Conservation (phyloP, 2,888 invertebrate genomes). For the Synanthedon tipuliformis region DNA sequence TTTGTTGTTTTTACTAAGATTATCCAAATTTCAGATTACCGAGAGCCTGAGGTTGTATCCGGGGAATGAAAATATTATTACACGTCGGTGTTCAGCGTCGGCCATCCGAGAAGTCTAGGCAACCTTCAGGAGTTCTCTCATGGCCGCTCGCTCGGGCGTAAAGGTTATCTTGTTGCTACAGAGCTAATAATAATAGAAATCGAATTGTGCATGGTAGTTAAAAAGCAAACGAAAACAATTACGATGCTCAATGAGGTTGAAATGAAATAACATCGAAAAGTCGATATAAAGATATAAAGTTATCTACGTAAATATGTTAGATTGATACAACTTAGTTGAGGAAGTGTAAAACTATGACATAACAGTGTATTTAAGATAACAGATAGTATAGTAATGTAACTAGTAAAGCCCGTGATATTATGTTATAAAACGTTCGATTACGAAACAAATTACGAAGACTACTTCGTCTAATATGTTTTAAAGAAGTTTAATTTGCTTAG, state of each 20-base stretch:
- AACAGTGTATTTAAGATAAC: too few species aligned
- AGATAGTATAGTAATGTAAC: too few species aligned
- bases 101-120: constrained; percentile 31
- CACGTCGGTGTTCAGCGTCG: constrained; percentile 6
- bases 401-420: too few species aligned
- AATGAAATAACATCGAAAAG: too few species aligned
- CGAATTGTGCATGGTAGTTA: background rate
- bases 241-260: background rate
- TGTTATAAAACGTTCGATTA: too few species aligned
- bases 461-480: too few species aligned
- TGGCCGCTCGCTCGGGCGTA: constrained; percentile 53
- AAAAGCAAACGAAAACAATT: background rate
- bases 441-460: too few species aligned
- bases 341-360: too few species aligned
- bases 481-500: too few species aligned
- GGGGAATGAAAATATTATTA: background rate
- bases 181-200: background rate
- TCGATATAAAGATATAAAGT: too few species aligned
- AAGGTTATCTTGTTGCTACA: constrained; percentile 35
- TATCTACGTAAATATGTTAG: too few species aligned
- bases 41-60: background rate
- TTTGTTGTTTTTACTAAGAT: background rate
- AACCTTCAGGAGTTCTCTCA: constrained; percentile 59
- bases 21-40: background rate
- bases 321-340: too few species aligned